Percentiles rank a stretch among this genome's conserved stretches.
Evolutionary conservation across 2,888 invertebrate species (phyloP).

Genomic region (Brachynemurus nebulosus): DNA sequence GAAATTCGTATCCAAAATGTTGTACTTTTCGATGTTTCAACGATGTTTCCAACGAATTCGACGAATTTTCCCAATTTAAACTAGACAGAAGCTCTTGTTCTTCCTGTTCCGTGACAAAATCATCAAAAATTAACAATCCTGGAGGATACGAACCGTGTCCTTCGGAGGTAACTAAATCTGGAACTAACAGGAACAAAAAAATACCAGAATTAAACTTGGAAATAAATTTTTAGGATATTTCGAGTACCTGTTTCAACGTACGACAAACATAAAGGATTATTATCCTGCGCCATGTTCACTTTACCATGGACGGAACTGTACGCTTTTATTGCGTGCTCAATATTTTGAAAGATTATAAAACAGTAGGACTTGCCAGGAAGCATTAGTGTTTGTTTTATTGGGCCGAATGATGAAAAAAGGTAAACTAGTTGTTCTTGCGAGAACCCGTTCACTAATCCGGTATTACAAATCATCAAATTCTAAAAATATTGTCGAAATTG

Average conservation of each 20-base stretch:
- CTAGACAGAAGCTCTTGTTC: conserved; percentile 45
- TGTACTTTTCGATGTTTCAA: conserved; percentile 75
- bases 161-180: background rate
- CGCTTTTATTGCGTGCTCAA: conserved; percentile 39
- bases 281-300: conserved; percentile 39
- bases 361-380: conserved; percentile 69
- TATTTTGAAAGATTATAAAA: conserved; percentile 47
- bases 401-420: conserved; percentile 37
- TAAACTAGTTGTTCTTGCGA: conserved; percentile 46
- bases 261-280: conserved; percentile 48
- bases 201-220: background rate
- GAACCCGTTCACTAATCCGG: conserved; percentile 70
- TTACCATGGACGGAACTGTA: conserved; percentile 45
- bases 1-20: conserved; percentile 87
- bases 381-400: conserved; percentile 48
- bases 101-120: conserved; percentile 59
- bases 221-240: background rate
- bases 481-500: conserved; percentile 36
- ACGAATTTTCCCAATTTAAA: conserved; percentile 36
- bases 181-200: background rate
- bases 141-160: conserved; percentile 37
- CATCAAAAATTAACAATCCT: conserved; percentile 52
- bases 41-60: conserved; percentile 23
- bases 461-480: conserved; percentile 71
- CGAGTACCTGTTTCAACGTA: conserved; percentile 45